Evolutionary conservation across 1,140 invertebrate genomes (phyloP).

Genomic region (Drosophila oshimai): DNA sequence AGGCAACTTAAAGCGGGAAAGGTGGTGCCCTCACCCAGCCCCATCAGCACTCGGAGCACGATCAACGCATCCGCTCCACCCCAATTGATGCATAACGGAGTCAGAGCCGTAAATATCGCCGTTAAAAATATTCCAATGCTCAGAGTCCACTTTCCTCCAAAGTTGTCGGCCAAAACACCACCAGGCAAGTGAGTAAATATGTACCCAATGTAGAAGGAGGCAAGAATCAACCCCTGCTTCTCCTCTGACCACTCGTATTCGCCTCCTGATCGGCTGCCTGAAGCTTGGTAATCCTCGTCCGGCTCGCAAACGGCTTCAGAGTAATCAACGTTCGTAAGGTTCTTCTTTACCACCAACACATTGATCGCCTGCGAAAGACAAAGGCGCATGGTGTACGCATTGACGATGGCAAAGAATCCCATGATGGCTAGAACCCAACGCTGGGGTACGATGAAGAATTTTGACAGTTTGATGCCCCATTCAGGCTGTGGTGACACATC

Average conservation of each 20-base stretch:
- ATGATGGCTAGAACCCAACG: slow-evolving; percentile 14
- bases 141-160: slow-evolving; percentile 86
- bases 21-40: slow-evolving; percentile 88
- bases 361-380: slow-evolving; percentile 37
- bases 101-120: background rate
- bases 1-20: slow-evolving; percentile 89
- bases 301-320: background rate
- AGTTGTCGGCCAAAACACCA: slow-evolving; percentile 89
- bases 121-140: slow-evolving; percentile 9
- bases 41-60: slow-evolving; percentile 86
- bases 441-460: slow-evolving; percentile 1
- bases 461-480: background rate
- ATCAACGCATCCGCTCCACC: slow-evolving; percentile 84
- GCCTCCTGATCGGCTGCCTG: background rate
- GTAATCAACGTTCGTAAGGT: background rate
- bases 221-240: slow-evolving; percentile 82
- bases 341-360: background rate
- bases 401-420: slow-evolving; percentile 27
- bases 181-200: slow-evolving; percentile 89
- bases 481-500: background rate
- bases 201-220: slow-evolving; percentile 89
- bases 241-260: slow-evolving; percentile 26
- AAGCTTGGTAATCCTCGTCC: rapidly evolving
- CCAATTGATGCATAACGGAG: background rate
- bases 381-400: slow-evolving; percentile 20